Percentiles rank a stretch among this genome's conserved stretches.
Evolutionary conservation across 2,797 vertebrate species (phyloP).

Genomic region (Florisuga fusca): DNA sequence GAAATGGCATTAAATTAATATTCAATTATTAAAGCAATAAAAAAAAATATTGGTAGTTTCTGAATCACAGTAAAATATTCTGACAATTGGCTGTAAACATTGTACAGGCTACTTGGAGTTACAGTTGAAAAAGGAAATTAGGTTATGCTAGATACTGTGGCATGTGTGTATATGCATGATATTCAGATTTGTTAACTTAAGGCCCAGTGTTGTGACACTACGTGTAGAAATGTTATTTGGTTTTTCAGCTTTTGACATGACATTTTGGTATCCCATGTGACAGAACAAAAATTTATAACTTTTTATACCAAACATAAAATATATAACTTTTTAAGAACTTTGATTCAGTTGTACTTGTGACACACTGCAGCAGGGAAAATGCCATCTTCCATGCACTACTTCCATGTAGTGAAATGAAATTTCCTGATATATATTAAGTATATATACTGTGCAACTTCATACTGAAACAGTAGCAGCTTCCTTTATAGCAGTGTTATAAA

Average conservation of each 20-base stretch:
- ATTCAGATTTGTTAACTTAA: background rate
- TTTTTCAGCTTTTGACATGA: background rate
- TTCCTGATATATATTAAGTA: background rate
- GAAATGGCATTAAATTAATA: background rate
- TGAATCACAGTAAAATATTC: background rate
- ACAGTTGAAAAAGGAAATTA: background rate
- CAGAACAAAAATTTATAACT: background rate
- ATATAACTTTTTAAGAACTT: background rate
- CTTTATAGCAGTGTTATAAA: background rate
- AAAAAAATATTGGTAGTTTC: background rate
- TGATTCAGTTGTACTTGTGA: background rate
- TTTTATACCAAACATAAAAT: background rate
- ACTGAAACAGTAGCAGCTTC: background rate
- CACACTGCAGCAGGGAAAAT: background rate
- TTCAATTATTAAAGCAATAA: background rate
- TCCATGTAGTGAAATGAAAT: background rate
- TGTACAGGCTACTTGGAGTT: background rate
- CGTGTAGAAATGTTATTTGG: background rate
- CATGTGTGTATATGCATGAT: accelerated
- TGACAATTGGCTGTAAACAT: background rate
- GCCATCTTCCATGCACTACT: background rate
- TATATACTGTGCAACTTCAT: background rate
- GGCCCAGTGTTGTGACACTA: background rate
- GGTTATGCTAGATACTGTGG: background rate
- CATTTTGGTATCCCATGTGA: background rate